These are phyloP conservation scores for Metallyticus violacea DNA, from an alignment of 2,888 invertebrate species.

Conservation along the genomic window DNA sequence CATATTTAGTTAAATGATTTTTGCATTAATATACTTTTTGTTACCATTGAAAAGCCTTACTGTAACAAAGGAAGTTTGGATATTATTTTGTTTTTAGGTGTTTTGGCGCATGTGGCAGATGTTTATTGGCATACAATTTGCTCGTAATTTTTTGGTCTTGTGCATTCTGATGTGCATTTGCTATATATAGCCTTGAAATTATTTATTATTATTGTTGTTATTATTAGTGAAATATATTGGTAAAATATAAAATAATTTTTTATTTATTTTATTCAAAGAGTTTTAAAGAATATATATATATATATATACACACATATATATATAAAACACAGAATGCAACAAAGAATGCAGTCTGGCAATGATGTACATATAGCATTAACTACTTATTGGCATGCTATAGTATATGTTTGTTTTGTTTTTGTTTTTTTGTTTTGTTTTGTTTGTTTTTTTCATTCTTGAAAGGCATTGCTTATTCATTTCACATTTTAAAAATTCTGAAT, in stretches of 20 bases:
- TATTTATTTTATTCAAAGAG: neutral
- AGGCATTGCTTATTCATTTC: neutral
- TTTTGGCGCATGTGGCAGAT: slow-evolving; percentile 29
- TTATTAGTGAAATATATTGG: neutral
- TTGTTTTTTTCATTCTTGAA: neutral
- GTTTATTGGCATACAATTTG: slow-evolving; percentile 20
- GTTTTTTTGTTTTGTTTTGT: no score
- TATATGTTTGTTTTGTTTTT: no score
- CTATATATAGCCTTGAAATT: neutral
- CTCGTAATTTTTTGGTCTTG: slow-evolving; percentile 24
- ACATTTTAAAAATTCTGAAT: neutral
- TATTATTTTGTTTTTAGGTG: slow-evolving; percentile 29
- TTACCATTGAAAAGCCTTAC: slow-evolving; percentile 31
- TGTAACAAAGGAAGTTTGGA: slow-evolving; percentile 34
- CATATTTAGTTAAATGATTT: neutral
- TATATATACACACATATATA: neutral
- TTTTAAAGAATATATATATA: neutral
- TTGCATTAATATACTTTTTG: neutral
- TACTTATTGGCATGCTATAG: neutral
- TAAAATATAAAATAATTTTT: slow-evolving; percentile 1
- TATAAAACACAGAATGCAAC: no score
- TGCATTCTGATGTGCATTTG: slow-evolving; percentile 21
- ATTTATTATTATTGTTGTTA: neutral
- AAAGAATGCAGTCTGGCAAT: neutral
- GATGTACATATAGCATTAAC: neutral